Evolutionary conservation across 2,888 invertebrate species (phyloP).

Genomic region (Caenorhabditis auriculariae): DNA sequence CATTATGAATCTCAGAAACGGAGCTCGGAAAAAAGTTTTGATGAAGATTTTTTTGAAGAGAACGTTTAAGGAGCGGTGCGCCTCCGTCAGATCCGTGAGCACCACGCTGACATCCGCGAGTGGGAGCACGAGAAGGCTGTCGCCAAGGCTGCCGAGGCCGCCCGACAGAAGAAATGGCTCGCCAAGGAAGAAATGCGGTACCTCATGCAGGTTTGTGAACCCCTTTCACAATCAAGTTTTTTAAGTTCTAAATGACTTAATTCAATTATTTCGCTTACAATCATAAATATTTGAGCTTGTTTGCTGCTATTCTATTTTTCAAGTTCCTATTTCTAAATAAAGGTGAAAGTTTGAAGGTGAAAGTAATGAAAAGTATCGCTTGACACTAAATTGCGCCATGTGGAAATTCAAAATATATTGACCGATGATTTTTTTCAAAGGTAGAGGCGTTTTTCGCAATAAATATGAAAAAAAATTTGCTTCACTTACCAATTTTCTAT

Average conservation of each 20-base stretch:
- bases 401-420: too few relatives aligned
- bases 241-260: neutral
- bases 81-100: constrained; percentile 54
- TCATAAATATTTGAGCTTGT: too few relatives aligned
- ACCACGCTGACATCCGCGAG: constrained; percentile 62
- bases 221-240: neutral
- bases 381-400: too few relatives aligned
- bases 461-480: neutral
- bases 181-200: constrained; percentile 62
- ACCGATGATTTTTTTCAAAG: too few relatives aligned
- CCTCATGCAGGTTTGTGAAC: constrained; percentile 57
- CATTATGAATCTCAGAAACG: too few relatives aligned
- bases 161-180: constrained; percentile 61
- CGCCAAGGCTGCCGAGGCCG: constrained; percentile 52
- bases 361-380: too few relatives aligned
- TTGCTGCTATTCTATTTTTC: neutral
- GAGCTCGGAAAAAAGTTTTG: neutral
- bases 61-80: constrained; percentile 42
- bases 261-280: too few relatives aligned
- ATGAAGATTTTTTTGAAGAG: neutral
- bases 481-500: neutral
- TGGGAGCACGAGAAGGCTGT: constrained; percentile 62
- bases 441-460: neutral
- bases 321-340: neutral
- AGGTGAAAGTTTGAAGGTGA: too few relatives aligned